A percentile compares a stretch with the other conserved stretches of the same genome.
Evolutionary conservation across 2,113 vertebrate species (phyloP).

Genomic region (Echinops telfairi): DNA sequence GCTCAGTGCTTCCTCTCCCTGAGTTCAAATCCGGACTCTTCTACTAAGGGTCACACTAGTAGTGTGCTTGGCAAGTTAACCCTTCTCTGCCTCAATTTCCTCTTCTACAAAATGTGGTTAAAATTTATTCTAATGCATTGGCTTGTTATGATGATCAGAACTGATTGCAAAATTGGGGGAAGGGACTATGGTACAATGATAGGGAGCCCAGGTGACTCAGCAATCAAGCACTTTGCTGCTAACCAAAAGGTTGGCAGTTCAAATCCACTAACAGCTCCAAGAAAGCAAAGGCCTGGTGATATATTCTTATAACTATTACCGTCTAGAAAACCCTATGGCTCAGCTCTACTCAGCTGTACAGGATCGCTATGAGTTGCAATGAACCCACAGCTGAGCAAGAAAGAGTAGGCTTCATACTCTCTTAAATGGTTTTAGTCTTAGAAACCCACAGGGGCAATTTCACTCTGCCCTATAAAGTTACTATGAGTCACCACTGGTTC

Average conservation of each 20-base stretch:
- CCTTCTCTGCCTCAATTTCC: background rate
- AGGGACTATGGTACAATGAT: background rate
- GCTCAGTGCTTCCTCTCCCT: background rate
- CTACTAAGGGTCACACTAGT: rapidly evolving
- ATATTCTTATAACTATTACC: background rate
- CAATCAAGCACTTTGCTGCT: background rate
- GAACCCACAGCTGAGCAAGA: background rate
- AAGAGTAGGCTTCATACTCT: too few relatives aligned
- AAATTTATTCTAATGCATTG: background rate
- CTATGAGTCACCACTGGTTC: too few relatives aligned
- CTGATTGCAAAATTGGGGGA: background rate
- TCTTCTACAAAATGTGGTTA: background rate
- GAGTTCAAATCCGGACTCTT: background rate
- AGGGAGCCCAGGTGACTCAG: background rate
- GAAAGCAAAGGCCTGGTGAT: background rate
- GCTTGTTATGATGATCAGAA: background rate
- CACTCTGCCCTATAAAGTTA: too few relatives aligned
- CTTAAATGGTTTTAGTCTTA: too few relatives aligned
- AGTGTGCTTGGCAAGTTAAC: background rate
- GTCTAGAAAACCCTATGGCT: background rate
- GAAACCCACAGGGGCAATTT: too few relatives aligned
- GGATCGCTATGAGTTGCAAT: background rate
- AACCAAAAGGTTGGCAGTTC: background rate
- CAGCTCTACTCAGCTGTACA: background rate
- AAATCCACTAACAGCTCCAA: background rate